These are phyloP conservation scores for Penaeus japonicus DNA, from an alignment of 1,140 invertebrate species.

Conservation along the genomic window DNA sequence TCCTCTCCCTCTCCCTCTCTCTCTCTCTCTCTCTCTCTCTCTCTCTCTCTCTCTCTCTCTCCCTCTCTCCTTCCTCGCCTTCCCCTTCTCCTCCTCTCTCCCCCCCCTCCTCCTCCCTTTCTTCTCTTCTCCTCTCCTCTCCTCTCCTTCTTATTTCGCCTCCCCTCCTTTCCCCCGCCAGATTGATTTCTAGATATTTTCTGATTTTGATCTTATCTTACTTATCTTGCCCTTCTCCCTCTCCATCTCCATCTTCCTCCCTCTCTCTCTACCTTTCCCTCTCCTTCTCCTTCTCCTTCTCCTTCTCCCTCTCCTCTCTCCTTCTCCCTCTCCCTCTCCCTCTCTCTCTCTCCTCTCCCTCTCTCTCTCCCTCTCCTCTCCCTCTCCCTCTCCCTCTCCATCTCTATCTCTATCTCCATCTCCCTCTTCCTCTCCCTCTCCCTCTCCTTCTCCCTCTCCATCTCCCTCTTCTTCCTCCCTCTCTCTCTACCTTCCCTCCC, in stretches of 20 bases:
- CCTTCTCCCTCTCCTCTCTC: neutral
- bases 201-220: neutral
- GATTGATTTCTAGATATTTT: neutral
- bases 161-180: neutral
- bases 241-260: no score
- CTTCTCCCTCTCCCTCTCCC: neutral
- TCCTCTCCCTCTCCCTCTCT: neutral
- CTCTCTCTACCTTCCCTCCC: no score
- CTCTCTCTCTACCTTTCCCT: conserved; percentile 1
- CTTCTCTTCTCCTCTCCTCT: neutral
- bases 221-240: neutral
- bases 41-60: neutral
- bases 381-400: neutral
- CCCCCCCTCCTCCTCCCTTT: neutral
- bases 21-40: neutral
- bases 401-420: neutral
- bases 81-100: conserved; percentile 7
- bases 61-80: neutral
- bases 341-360: neutral
- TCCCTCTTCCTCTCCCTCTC: neutral
- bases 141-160: neutral
- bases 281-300: neutral
- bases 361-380: neutral
- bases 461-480: neutral
- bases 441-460: neutral